These are phyloP conservation scores for Ephestia elutella DNA, from an alignment of 1,140 invertebrate genomes.

Conservation along the genomic window DNA sequence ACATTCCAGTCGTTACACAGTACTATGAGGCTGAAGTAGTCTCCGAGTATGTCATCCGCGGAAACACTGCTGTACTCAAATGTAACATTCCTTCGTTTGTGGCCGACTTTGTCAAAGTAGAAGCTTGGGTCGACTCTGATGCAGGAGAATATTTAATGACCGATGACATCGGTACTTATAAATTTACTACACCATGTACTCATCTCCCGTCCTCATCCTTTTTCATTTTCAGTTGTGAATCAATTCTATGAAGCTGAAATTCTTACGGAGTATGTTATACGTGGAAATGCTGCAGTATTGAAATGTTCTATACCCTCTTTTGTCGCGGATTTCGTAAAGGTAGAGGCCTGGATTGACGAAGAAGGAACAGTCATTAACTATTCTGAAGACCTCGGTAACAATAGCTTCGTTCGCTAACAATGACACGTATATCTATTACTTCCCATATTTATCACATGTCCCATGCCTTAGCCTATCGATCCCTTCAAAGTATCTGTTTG, in stretches of 20 bases:
- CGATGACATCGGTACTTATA: conserved; percentile 62
- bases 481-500: conserved; percentile 43
- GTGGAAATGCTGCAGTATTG: conserved; percentile 85
- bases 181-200: not conserved
- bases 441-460: conserved; percentile 36
- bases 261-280: conserved; percentile 85
- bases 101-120: conserved; percentile 91
- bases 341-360: conserved; percentile 84
- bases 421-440: conserved; percentile 23
- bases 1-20: conserved; percentile 88
- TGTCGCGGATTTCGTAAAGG: conserved; percentile 86
- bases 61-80: conserved; percentile 93
- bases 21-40: conserved; percentile 93
- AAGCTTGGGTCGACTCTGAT: conserved; percentile 90
- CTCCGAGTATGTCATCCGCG: conserved; percentile 94
- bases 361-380: conserved; percentile 76
- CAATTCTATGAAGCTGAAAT: conserved; percentile 88
- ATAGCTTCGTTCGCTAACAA: conserved; percentile 24
- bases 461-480: conserved; percentile 43
- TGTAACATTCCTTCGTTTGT: conserved; percentile 95
- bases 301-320: conserved; percentile 88
- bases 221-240: conserved; percentile 81
- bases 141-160: conserved; percentile 78
- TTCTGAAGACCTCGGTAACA: conserved; percentile 78
- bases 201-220: not conserved